A percentile compares a stretch with the other conserved stretches of the same genome.
Conservation (phyloP, 35 echinoderm and acorn worm genomes). For the Holothuria glaberrima region DNA sequence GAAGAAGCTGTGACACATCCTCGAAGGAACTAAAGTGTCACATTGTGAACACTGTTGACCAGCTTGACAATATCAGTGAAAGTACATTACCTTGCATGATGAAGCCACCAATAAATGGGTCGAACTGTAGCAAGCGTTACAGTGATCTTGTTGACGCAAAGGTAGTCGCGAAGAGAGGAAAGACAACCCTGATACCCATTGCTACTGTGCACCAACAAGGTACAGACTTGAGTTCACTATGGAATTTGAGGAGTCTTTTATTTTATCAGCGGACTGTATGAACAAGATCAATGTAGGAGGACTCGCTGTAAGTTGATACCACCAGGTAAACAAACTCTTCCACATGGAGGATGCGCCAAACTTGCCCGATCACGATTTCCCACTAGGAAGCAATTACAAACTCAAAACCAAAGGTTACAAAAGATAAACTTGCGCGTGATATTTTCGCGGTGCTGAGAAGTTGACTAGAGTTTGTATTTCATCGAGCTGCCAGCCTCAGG, state of each 20-base stretch:
- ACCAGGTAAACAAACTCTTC: constrained; percentile 2
- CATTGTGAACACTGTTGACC: too few species aligned
- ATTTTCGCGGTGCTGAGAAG: background rate
- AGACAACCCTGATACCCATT: too few species aligned
- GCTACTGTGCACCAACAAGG: too few species aligned
- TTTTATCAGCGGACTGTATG: constrained; percentile 41
- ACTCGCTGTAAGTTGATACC: constrained; percentile 29
- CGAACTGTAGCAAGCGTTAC: too few species aligned
- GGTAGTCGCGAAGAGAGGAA: too few species aligned
- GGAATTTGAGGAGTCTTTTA: background rate
- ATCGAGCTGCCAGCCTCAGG: background rate
- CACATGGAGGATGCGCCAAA: constrained; percentile 5
- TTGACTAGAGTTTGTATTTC: background rate
- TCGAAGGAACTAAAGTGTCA: too few species aligned
- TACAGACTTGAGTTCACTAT: too few species aligned
- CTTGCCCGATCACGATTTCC: constrained; percentile 50
- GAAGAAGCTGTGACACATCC: too few species aligned
- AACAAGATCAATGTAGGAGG: constrained; percentile 59
- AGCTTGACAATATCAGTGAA: too few species aligned
- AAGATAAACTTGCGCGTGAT: constrained; percentile 14
- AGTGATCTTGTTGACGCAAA: too few species aligned
- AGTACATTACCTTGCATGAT: too few species aligned
- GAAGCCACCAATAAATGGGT: too few species aligned
- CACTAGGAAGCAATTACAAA: background rate
- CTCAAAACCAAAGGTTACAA: constrained; percentile 45